Evolutionary conservation across 2,113 vertebrate species (phyloP).

Genomic region (Tretioscincus oriximinensis): DNA sequence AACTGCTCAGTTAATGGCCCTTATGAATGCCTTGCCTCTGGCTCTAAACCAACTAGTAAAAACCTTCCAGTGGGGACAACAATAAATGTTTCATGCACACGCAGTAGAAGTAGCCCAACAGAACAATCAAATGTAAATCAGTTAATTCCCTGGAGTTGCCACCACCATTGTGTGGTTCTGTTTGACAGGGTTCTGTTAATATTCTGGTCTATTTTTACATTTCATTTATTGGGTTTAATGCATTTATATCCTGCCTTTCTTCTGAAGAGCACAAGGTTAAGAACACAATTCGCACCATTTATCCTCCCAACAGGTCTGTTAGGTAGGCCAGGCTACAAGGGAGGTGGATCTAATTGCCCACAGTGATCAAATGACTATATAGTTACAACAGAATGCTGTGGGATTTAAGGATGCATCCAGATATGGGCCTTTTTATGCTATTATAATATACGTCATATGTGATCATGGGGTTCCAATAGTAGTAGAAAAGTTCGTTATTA

Average conservation of each 20-base stretch:
- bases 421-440: neutral
- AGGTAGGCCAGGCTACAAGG: neutral
- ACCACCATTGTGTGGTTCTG: slow-evolving; percentile 2
- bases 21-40: slow-evolving; percentile 30
- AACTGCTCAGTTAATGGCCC: slow-evolving; percentile 24
- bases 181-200: neutral
- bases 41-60: slow-evolving; percentile 40
- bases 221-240: no score
- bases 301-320: neutral
- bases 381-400: neutral
- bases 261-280: neutral
- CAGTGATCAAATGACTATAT: no score
- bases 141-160: slow-evolving; percentile 4
- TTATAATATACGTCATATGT: neutral
- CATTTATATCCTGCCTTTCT: neutral
- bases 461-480: no score
- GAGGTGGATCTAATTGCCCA: neutral
- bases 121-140: slow-evolving; percentile 35
- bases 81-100: slow-evolving; percentile 32
- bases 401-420: neutral
- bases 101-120: slow-evolving; percentile 26
- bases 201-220: no score
- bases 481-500: no score
- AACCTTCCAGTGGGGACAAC: slow-evolving; percentile 27
- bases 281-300: neutral